Percentiles rank a stretch among this genome's conserved stretches.
These are phyloP conservation scores for Notospermus geniculatus DNA, from an alignment of 1,140 invertebrate species.

Conservation along the genomic window DNA sequence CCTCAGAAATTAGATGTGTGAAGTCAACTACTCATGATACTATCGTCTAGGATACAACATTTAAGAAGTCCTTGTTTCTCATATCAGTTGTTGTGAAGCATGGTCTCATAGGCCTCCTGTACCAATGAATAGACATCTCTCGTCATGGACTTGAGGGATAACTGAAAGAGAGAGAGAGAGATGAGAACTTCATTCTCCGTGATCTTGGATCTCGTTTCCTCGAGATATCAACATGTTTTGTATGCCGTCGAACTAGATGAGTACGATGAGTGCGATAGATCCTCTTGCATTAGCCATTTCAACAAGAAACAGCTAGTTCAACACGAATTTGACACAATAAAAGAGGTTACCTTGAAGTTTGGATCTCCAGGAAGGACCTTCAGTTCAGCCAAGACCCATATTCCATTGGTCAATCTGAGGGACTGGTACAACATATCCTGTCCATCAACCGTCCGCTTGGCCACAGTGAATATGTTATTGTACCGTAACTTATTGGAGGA, in stretches of 20 bases:
- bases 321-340: background rate
- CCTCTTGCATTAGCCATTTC: background rate
- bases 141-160: conserved; percentile 87
- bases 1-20: no score
- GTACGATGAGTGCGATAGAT: no score
- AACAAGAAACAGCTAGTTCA: background rate
- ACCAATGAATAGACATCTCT: conserved; percentile 88
- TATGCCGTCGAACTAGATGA: no score
- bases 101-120: conserved; percentile 89
- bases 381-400: conserved; percentile 95
- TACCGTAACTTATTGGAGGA: conserved; percentile 92
- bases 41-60: no score
- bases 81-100: conserved; percentile 65
- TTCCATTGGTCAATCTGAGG: conserved; percentile 93
- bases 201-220: background rate
- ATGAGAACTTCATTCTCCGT: background rate
- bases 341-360: conserved; percentile 75
- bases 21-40: no score
- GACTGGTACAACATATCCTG: conserved; percentile 99
- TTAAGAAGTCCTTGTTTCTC: no score
- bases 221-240: background rate
- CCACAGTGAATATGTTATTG: conserved; percentile 98
- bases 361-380: conserved; percentile 93
- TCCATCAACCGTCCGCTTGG: conserved; percentile 97
- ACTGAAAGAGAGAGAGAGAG: conserved; percentile 62